Conservation (phyloP, 2,888 invertebrate species). For the Steromphala cineraria region DNA sequence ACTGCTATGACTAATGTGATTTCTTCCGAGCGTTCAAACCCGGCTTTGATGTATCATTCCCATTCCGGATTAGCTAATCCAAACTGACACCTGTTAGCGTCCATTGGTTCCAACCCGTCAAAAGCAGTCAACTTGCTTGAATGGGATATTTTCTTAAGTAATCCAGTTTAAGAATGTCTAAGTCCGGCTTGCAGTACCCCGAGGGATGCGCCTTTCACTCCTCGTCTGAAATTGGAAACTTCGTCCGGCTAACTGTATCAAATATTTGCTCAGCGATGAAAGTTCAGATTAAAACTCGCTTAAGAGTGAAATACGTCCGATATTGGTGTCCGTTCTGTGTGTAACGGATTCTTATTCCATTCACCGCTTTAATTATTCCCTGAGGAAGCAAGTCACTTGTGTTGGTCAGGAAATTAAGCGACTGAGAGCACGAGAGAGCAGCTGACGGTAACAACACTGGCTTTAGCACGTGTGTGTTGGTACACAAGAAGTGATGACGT, state of each 20-base stretch:
- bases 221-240: slow-evolving; percentile 1
- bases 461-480: slow-evolving; percentile 1
- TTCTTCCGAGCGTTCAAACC: background rate
- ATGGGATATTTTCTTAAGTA: slow-evolving; percentile 6
- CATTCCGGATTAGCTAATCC: slow-evolving; percentile 11
- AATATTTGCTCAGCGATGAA: slow-evolving; percentile 8
- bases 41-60: background rate
- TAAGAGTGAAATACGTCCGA: slow-evolving; percentile 13
- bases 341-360: background rate
- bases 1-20: background rate
- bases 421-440: slow-evolving; percentile 5
- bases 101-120: background rate
- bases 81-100: slow-evolving; percentile 8
- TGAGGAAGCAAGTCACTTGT: background rate
- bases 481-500: slow-evolving; percentile 11
- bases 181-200: background rate
- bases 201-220: background rate
- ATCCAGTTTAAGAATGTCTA: slow-evolving; percentile 10
- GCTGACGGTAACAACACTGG: background rate
- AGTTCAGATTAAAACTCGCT: slow-evolving; percentile 9
- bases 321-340: background rate
- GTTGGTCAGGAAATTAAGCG: slow-evolving; percentile 9
- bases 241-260: slow-evolving; percentile 11
- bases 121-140: background rate
- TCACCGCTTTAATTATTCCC: slow-evolving; percentile 6